Base-by-base conservation (phyloP, 2,797 vertebrate genomes). In the Pangasius djambal region DNA sequence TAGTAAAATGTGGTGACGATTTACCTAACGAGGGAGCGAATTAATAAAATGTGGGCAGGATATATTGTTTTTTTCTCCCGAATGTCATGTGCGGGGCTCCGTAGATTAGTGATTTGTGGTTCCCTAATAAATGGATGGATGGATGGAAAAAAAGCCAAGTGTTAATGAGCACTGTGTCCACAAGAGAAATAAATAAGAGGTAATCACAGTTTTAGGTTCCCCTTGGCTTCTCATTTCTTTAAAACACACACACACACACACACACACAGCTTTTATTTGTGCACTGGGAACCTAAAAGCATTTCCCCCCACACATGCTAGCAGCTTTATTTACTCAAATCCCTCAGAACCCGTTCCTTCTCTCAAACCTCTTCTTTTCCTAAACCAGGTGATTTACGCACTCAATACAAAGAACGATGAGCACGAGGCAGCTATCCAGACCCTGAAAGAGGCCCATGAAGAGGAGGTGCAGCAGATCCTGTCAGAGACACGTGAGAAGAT, bases 401-500 rank as follows among this genome's bases (percentile, higher is more conserved):
- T 99, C 92, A 99, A 99, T 95, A 99, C 98, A 34, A 99, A 98
- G 95, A 99, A 99, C 86, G 98, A 99, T 75, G 98, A 99, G 70
- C 98, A 99, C 3, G 98, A 99, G 95, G 98, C 97, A 77, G 97
- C 98, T 92, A 97, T 99, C 90, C 96, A 98, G 94, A 98, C 98
- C 25, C 97, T 99, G 94, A 99, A 98, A 94, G 98, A 99, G 94
- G 98, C 97, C 20, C 98, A 99, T 0, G 98, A 99, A 93, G 98
- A 99, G 94, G 98, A 99, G 96, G 97, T 99, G 92, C 98, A 99
- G 87, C 98, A 99, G 95, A 99, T 99, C 92, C 96, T 99, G 86
- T 97, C 97, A 1, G 98, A 99, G 94, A 99, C 98, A 79, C 96
- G 98, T 87, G 98, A 99, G 94, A 99, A 99, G 93, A 98, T 99